Evolutionary conservation across 2,888 invertebrate species (phyloP), one percentile per base, ranked within the genome.

Genomic region (Andrena chrysosceles): DNA sequence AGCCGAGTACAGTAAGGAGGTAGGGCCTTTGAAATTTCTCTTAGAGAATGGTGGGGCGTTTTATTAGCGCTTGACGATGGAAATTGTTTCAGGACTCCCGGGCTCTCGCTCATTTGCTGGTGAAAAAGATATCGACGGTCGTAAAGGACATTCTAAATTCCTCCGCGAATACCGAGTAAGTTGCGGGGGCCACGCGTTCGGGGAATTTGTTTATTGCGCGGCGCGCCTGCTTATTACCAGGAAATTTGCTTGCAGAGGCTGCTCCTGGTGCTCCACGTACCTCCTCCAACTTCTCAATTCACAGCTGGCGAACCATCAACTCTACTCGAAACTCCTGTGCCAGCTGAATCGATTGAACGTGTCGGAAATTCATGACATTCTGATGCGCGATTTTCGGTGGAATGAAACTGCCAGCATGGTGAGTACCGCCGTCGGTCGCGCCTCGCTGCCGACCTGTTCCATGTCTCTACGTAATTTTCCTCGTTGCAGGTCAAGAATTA

Each of bases 301-400:
- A 1, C 96, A 96, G 87, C 91, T 96, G 13, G 94, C 94, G 82
- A 95, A 95, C 89, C 95, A 95, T 88, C 94, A 94, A 68, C 95
- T 95, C 77, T 96, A 96, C 84, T 94, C 95, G 71, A 92, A 91
- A 5, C 91, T 96, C 16, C 89, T 96, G 8, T 96, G 96, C 79
- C 94, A 94, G 42, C 85, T 95, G 64, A 91, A 94, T 48, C 87
- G 92, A n/a, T 91, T 95, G 93, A 92, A 89, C 63, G 84, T 94
- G 26, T 91, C 93, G 0, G 94, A 95, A 1, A 89, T 95, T 0
- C 93, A 95, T 75, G 89, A 90, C 10, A 89, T 93, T 0, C 88
- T 96, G 23, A 93, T 94, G 76, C 94, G 94, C 29, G 94, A 95
- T 82, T 95, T 96, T 90, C 95, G 95, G 75, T 96, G 96, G 96